Evolutionary conservation across 2,113 vertebrate species (phyloP).

Genomic region (Psittacula cyanocephala): DNA sequence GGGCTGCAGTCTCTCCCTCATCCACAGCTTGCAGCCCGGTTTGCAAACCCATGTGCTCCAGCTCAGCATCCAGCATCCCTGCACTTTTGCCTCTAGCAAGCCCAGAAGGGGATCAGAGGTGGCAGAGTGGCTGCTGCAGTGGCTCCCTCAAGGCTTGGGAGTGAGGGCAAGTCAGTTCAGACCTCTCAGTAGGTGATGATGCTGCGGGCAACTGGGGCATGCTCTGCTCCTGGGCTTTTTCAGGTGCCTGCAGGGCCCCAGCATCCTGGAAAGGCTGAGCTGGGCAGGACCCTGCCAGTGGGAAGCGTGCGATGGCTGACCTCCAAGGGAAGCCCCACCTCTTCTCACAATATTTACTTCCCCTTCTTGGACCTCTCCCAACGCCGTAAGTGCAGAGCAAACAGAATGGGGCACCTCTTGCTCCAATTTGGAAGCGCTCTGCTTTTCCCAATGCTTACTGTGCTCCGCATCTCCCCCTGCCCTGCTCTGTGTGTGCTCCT

Average conservation of each 20-base stretch:
- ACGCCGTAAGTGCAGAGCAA: background rate
- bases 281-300: background rate
- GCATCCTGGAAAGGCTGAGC: slow-evolving; percentile 10
- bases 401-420: background rate
- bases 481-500: background rate
- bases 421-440: accelerated
- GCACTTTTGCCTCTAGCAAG: background rate
- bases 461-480: accelerated
- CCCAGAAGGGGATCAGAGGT: background rate
- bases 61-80: background rate
- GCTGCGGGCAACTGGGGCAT: accelerated
- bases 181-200: background rate
- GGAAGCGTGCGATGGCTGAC: background rate
- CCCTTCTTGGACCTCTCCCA: slow-evolving; percentile 21
- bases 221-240: background rate
- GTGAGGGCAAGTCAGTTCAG: background rate
- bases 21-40: accelerated
- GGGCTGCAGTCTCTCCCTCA: background rate
- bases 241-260: slow-evolving; percentile 2
- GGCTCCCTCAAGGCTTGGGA: background rate
- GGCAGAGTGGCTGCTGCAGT: accelerated
- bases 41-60: background rate
- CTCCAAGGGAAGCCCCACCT: slow-evolving; percentile 53
- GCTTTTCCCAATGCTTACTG: accelerated
- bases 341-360: slow-evolving; percentile 59